Conservation (phyloP, 2,797 vertebrate genomes). For the Macropus fuliginosus region DNA sequence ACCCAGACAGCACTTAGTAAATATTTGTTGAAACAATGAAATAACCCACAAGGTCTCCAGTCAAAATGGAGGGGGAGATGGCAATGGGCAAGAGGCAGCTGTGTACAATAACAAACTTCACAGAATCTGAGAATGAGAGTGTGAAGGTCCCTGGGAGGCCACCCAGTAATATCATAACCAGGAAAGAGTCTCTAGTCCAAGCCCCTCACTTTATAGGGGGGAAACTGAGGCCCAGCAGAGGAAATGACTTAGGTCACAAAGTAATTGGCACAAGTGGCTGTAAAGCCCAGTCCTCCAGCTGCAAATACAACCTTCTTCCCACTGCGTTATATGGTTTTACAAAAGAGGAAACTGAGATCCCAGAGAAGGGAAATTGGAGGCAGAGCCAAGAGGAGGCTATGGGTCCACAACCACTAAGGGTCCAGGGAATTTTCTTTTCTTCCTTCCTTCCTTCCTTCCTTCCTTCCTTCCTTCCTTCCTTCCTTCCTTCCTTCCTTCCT, state of each 20-base stretch:
- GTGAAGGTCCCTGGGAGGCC: background rate
- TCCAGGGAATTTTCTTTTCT: background rate
- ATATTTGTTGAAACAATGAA: background rate
- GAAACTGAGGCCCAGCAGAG: background rate
- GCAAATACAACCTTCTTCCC: background rate
- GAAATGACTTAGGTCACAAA: background rate
- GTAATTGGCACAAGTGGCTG: background rate
- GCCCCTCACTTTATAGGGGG: background rate
- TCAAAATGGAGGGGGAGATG: background rate
- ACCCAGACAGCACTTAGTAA: background rate
- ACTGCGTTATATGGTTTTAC: background rate
- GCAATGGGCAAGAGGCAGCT: background rate
- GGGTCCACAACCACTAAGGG: background rate
- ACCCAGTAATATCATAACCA: background rate
- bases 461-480: too few relatives aligned
- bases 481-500: background rate
- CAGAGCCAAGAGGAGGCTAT: too few relatives aligned
- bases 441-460: too few relatives aligned
- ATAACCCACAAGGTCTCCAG: background rate
- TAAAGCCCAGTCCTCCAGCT: background rate
- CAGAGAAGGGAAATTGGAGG: background rate
- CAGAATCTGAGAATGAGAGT: background rate
- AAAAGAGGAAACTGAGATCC: slow-evolving; percentile 26
- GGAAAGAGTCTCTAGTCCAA: background rate
- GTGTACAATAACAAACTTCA: background rate